These are phyloP conservation scores for Stichodactyla mertensii DNA, from an alignment of 64 coral and sea anemone genomes.

Conservation along the genomic window DNA sequence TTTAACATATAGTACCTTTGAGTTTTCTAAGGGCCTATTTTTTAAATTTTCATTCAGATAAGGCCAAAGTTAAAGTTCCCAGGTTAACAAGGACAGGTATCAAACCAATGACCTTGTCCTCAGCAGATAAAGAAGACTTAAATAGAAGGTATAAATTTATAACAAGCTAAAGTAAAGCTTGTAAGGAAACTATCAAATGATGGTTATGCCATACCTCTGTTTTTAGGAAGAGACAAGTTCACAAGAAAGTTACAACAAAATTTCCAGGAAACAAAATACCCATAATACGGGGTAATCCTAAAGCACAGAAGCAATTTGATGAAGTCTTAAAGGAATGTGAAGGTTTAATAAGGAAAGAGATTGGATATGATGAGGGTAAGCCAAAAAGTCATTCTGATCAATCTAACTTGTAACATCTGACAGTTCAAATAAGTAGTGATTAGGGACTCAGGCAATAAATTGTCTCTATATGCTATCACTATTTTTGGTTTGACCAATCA, in stretches of 20 bases:
- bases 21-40: background rate
- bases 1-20: background rate
- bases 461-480: background rate
- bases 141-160: background rate
- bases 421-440: background rate
- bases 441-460: background rate
- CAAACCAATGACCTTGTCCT: background rate
- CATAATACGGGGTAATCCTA: background rate
- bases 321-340: background rate
- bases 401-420: background rate
- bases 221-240: background rate
- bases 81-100: background rate
- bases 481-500: background rate
- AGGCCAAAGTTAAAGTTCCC: background rate
- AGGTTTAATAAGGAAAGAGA: constrained; percentile 11
- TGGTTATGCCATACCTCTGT: background rate
- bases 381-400: background rate
- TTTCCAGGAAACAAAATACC: background rate
- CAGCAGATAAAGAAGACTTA: background rate
- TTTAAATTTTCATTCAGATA: background rate
- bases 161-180: background rate
- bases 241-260: background rate
- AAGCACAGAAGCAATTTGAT: background rate
- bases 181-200: background rate
- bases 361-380: constrained; percentile 55